Evolutionary conservation across 1,140 invertebrate species (phyloP).

Genomic region (Centruroides sculpturatus): DNA sequence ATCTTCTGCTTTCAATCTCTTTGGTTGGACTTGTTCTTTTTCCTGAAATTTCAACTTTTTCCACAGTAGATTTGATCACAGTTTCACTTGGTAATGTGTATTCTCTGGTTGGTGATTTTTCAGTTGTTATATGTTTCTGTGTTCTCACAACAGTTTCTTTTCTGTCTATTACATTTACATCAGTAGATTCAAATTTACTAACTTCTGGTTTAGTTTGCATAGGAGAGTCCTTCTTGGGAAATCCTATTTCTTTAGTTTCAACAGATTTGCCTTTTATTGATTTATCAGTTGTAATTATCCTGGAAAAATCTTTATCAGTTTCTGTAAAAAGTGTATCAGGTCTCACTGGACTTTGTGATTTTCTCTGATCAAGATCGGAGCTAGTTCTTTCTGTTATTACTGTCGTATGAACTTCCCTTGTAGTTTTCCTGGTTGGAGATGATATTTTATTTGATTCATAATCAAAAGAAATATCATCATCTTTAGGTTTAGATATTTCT

Average conservation of each 20-base stretch:
- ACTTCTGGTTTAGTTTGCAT: not conserved
- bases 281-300: not conserved
- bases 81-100: not conserved
- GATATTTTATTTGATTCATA: too few species aligned
- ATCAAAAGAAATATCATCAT: too few species aligned
- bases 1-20: too few species aligned
- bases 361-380: too few species aligned
- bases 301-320: not conserved
- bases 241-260: not conserved
- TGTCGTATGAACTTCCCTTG: too few species aligned
- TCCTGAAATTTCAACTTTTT: not conserved
- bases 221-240: not conserved
- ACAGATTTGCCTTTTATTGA: not conserved
- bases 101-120: not conserved
- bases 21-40: too few species aligned
- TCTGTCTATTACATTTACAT: not conserved
- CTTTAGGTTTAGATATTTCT: too few species aligned
- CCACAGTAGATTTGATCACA: not conserved
- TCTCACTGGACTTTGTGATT: too few species aligned
- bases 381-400: too few species aligned
- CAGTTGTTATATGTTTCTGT: not conserved
- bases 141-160: not conserved
- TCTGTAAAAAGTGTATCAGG: not conserved
- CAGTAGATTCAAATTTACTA: not conserved
- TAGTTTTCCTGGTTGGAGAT: too few species aligned